Base-by-base conservation (phyloP, 1,140 invertebrate genomes). In the Brachionus sp. region DNA sequence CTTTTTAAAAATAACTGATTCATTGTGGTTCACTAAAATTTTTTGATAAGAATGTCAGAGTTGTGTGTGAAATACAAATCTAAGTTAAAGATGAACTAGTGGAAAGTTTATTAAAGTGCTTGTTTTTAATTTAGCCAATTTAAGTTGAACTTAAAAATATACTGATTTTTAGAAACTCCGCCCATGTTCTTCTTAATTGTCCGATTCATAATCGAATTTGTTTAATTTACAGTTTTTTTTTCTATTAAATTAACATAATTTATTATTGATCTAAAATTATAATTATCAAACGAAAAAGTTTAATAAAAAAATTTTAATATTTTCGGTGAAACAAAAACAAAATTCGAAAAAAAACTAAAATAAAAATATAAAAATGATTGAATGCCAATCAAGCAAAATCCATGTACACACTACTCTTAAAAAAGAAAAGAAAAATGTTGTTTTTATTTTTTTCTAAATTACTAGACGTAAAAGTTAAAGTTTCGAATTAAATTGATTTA, bases 401-500 rank as follows among this genome's bases (percentile, higher is more conserved):
- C 50, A 57, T 19, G 39, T 42, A 42, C 16, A 57, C 50, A 57
- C 19, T 23, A 57, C 16, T 57, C 16, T n/a, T 19, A 23, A 33
- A 68, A 68, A n/a, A n/a, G n/a, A n/a, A 13, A 68, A 66, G n/a
- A 66, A n/a, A 33, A 29, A 9, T 68, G 25, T 68, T 68, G 25
- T 68, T 68, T 33, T 33, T 37, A 12, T 64, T 64, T 23, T 64
- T 25, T 64, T 16, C 12, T 64, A 25, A 25, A 64, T 64, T 64
- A 13, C 19, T 25, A 64, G 19, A 25, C 12, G 57, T 16, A 64
- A n/a, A 64, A 68, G 66, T 73, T 73, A 42, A 73, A 73, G 68
- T 73, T 73, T 73, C 68, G 68, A 73, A 73, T 73, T 73, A 73
- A 73, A 73, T 73, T 73, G 68, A 73, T 73, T 73, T 73, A 73